Base-by-base conservation (phyloP, 2,888 invertebrate genomes). In the Lochmaea crataegi region DNA sequence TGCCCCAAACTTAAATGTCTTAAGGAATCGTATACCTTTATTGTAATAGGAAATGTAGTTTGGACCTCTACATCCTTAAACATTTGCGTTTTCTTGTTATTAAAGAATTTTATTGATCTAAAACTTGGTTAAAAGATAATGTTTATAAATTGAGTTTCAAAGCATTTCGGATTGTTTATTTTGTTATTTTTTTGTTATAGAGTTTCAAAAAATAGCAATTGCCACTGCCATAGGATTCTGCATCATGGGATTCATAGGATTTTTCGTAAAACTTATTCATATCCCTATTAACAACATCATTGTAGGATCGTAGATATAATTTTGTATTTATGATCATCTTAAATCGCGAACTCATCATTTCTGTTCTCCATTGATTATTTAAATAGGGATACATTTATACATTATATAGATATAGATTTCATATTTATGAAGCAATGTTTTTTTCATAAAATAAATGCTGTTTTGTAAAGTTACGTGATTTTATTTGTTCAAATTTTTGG, bases 171-270 rank as follows among this genome's bases (percentile, higher is more conserved):
- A 14, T 5, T 12, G n/a, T 18, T 61, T 32, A n/a, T 60, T n/a
- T 26, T 58, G 22, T 60, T 26, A 60, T 68, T 68, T 61, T 82
- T 80, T 82, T 78, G 78, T 88, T 91, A 51, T 90, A 96, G 99
- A 99, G 89, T 99, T 99, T 88, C 98, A 99, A 87, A 99, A 99
- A 89, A 99, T 99, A 84, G 99, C 99, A 38, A 95, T 99, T 82
- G 99, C 99, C 71, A 99, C 99, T 75, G 99, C 99, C 5, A 98
- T 99, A 84, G 99, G 99, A 72, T 99, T 99, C 90, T 98, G 97
- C 87, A 98, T 99, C 87, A 99, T 99, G 99, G 99, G 99, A 72
- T 99, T 99, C 89, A 99, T 99, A 86, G 99, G 99, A 82, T 99
- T 99, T 91, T 99, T 99, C 83, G 99, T 99, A 51, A 99, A 99